Evolutionary conservation across 2,113 vertebrate genomes (phyloP), one percentile per base, ranked within the genome.

Genomic region (Spilogale gracilis): DNA sequence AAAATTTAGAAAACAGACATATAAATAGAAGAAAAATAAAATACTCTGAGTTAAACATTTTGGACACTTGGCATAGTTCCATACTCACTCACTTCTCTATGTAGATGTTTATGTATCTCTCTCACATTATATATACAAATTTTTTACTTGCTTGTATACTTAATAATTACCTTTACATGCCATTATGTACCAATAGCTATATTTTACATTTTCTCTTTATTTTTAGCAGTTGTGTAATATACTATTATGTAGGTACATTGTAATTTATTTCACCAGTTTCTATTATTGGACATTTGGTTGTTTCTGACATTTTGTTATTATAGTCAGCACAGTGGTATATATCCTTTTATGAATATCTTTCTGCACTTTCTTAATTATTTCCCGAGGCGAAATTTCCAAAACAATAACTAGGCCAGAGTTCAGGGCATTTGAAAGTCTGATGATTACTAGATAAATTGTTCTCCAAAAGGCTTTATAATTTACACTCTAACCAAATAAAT

Each of bases 371-470:
- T 96, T 94, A 89, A 91, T 96, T 97, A 61, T 89, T 93, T 78
- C 50, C 45, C 0, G 20, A 96, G 38, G 61, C 85, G 95, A 85
- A 74, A 14, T 93, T 97, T 96, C 43, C 25, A 89, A 50, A 97
- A 67, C 3, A 91, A n/a, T 94, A 76, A 83, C 5, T 73, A 74
- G 50, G 86, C 65, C 86, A 95, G 20, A 82, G 82, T 27, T 67
- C 23, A 94, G 65, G 43, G n/a, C 92, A 89, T 89, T 96, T 94
- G 76, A 45, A 86, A 69, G 45, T 56, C 43, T 96, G 32, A 89
- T 96, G 93, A 89, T 97, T 93, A 45, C 85, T 94, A 67, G 67
- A 50, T 50, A 95, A 85, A 91, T 85, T 93, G 69, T 30, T 91
- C 81, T 95, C 52, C 32, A 82, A 58, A 80, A 91, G 80, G 58